Conservation (phyloP, 2,888 invertebrate genomes). For the Scaptodrosophila latifasciaeformis region DNA sequence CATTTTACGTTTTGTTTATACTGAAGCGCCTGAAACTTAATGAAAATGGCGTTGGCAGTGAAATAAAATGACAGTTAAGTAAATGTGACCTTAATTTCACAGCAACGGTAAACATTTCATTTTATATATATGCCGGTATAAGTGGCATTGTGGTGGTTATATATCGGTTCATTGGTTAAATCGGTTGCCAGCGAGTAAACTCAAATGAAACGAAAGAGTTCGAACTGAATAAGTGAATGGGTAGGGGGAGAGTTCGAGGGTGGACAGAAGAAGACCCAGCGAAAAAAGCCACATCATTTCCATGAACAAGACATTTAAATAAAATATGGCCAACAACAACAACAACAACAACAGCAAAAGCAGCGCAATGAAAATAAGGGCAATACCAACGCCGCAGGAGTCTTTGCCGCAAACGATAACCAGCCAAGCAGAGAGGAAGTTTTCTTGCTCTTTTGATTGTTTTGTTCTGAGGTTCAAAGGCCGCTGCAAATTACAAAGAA, state of each 20-base stretch:
- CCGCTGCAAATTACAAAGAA: constrained; percentile 57
- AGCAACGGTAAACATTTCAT: constrained; percentile 37
- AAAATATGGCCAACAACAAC: constrained; percentile 49
- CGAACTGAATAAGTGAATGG: too few relatives aligned
- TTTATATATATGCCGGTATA: constrained; percentile 54
- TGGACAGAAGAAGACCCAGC: neutral
- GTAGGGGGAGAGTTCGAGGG: constrained; percentile 20
- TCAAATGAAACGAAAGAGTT: too few relatives aligned
- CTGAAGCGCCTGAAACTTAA: too few relatives aligned
- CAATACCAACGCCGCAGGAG: constrained; percentile 28
- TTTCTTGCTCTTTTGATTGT: too few relatives aligned
- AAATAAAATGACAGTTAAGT: too few relatives aligned
- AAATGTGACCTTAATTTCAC: constrained; percentile 61
- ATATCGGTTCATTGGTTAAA: too few relatives aligned
- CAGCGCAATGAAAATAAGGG: neutral
- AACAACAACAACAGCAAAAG: neutral
- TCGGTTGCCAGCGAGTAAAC: too few relatives aligned
- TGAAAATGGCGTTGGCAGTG: too few relatives aligned
- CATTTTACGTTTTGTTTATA: too few relatives aligned
- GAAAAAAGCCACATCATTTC: constrained; percentile 49
- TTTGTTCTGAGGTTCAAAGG: constrained; percentile 57
- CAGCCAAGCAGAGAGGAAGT: constrained; percentile 7
- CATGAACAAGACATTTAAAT: constrained; percentile 62
- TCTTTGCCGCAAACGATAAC: constrained; percentile 10
- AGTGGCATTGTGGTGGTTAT: too few relatives aligned